Evolutionary conservation across 2,888 invertebrate species (phyloP), one percentile per base, ranked within the genome.

Genomic region (Ophioninae sp.): DNA sequence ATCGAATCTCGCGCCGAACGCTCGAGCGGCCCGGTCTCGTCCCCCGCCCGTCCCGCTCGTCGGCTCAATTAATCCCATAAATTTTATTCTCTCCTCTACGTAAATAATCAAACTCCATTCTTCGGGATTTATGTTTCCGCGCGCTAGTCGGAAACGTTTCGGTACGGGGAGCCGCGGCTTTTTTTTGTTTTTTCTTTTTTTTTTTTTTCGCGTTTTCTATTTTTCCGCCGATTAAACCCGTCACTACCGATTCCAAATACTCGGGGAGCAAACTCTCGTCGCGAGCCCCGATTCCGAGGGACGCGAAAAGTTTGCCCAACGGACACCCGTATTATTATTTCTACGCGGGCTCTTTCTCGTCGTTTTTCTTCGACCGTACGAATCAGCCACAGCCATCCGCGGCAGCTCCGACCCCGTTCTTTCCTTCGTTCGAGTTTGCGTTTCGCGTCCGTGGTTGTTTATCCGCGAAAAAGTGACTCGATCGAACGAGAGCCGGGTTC

Each of bases 1-100:
- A 78, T 81, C 69, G 68, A 74, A 59, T n/a, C n/a, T 41, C 41
- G 41, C 73, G 44, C 69, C 78, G 81, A 78, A 78, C 80, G 65
- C 61, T 50, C 50, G 17, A 21, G 39, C 57, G n/a, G 50, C 76
- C 39, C 30, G 17, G 57, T 30, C 44, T 56, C 69, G 44, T 62
- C 23, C 57, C 67, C 69, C 77, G 37, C 61, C 68, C 30, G 59
- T 61, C 41, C n/a, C 37, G n/a, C 56, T 70, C 21, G 57, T 70
- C 73, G 69, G 65, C 61, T 76, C 76, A 50, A 75, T 65, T 72
- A 59, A 70, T 59, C 44, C 59, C 20, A 69, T 62, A 61, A 77
- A 77, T 69, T 69, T 76, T 62, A 41, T 10, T 41, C 41, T 10
- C 41, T 41, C 68, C 7, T 59, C 39, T 59, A n/a, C 44, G n/a